Base-by-base conservation (phyloP, 2,888 invertebrate species). In the Leptarthrus brevirostris region DNA sequence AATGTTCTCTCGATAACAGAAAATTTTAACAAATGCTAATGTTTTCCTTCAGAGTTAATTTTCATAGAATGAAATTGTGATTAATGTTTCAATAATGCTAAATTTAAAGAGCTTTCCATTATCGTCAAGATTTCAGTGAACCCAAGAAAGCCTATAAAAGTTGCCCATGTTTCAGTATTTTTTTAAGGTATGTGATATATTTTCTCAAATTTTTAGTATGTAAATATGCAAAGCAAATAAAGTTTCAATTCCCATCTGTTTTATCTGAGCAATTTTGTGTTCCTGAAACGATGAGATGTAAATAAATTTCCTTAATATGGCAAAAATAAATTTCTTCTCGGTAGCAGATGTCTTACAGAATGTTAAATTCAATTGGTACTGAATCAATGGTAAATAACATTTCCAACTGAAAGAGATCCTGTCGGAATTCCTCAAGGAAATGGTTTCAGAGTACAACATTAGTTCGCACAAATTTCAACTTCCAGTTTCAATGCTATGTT, bases 391-490 rank as follows among this genome's bases (percentile, higher is more conserved):
- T 40, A 61, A 61, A 61, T 61, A 40, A 40, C 40, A 61, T 61
- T 61, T 61, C 61, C 61, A 61, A 30, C 40, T 61, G 40, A 61
- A 40, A 61, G 61, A 40, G 61, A 61, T 61, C 47, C 47, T 66
- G 12, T 26, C 26, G 47, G 47, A 66, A 66, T 47, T 66, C 64
- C 64, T 66, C 14, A 12, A 66, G 64, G 64, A 66, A 26, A 66
- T 66, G 64, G 47, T 47, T 52, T 66, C 47, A 24, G 24, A 47
- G 44, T 24, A 47, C 12, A 66, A 24, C 47, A 47, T 66, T 66
- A 66, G 64, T 47, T 66, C 64, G 6, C 24, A 47, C n/a, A 47
- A 6, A 54, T 24, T 24, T 3, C 5, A 34, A 10, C 24, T 5
- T 40, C 40, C 22, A 44, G n/a, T n/a, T n/a, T 16, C n/a, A n/a